phyloP scores from a whole-genome alignment of 1,140 invertebrate species.

The Camponotus pennsylvanicus region DNA sequence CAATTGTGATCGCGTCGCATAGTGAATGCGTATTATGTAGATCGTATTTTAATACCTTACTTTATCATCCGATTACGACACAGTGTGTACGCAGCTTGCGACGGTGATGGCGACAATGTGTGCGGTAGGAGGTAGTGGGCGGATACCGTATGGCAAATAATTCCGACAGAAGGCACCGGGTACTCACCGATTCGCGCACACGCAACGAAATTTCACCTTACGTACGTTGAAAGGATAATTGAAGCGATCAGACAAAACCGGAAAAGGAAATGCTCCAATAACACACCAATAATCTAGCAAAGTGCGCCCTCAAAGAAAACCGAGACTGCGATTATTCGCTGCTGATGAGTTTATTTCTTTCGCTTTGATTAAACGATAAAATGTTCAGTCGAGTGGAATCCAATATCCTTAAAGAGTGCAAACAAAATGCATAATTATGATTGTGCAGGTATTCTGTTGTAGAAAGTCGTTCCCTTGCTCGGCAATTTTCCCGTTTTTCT shows the following conservation, averaged over 20 bases:
- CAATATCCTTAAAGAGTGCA: slow-evolving; percentile 11
- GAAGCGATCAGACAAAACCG: slow-evolving; percentile 25
- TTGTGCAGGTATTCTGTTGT: neutral
- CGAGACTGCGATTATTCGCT: neutral
- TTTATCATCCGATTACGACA: neutral
- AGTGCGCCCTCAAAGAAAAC: neutral
- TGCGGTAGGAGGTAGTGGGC: slow-evolving; percentile 64
- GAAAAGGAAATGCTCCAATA: neutral
- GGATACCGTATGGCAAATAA: slow-evolving; percentile 59
- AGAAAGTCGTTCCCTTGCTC: neutral
- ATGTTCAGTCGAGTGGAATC: neutral
- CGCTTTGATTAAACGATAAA: slow-evolving; percentile 14
- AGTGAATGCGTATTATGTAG: neutral
- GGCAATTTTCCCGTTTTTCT: neutral
- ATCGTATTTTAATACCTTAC: slow-evolving; percentile 25
- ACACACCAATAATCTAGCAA: neutral
- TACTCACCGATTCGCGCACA: slow-evolving; percentile 29
- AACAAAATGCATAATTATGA: neutral
- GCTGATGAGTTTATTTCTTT: neutral
- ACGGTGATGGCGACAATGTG: slow-evolving; percentile 44
- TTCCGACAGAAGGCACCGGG: slow-evolving; percentile 42
- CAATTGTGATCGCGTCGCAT: neutral
- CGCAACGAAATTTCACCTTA: slow-evolving; percentile 52
- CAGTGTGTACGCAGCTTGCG: slow-evolving; percentile 38
- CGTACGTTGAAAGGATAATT: slow-evolving; percentile 52